Conservation (phyloP, 2,113 vertebrate genomes). For the Entelurus aequoreus region DNA sequence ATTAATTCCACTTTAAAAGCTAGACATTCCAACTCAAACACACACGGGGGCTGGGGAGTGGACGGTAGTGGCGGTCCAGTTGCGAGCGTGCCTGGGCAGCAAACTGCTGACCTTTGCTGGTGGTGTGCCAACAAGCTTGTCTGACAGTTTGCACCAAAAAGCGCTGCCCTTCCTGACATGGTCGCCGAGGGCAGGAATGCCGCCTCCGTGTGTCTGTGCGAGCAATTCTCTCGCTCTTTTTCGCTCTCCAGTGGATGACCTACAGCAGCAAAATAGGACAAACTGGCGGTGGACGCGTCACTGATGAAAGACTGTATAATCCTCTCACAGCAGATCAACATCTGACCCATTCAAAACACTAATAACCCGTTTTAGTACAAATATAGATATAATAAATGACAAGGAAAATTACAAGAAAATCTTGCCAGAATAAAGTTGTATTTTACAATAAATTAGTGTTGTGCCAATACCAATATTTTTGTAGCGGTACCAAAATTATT, state of each 20-base stretch:
- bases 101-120: slow-evolving; percentile 58
- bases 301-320: not conserved
- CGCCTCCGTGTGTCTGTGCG: slow-evolving; percentile 7
- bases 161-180: slow-evolving; percentile 18
- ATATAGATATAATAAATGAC: not conserved
- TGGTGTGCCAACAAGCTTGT: slow-evolving; percentile 46
- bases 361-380: not conserved
- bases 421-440: too few relatives aligned
- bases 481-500: too few relatives aligned
- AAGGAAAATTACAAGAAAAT: not conserved
- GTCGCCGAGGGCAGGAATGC: slow-evolving; percentile 4
- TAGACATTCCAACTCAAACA: slow-evolving; percentile 44
- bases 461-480: too few relatives aligned
- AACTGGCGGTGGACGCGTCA: not conserved
- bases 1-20: slow-evolving; percentile 42
- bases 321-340: not conserved
- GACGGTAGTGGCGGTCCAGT: slow-evolving; percentile 22
- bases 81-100: slow-evolving; percentile 44
- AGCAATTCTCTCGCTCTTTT: not conserved
- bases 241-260: slow-evolving; percentile 3
- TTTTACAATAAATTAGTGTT: too few relatives aligned
- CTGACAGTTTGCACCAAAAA: slow-evolving; percentile 44
- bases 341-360: not conserved
- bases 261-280: slow-evolving; percentile 4
- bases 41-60: not conserved